Evolutionary conservation across 2,113 vertebrate species (phyloP).

Genomic region (Microtus montanus): DNA sequence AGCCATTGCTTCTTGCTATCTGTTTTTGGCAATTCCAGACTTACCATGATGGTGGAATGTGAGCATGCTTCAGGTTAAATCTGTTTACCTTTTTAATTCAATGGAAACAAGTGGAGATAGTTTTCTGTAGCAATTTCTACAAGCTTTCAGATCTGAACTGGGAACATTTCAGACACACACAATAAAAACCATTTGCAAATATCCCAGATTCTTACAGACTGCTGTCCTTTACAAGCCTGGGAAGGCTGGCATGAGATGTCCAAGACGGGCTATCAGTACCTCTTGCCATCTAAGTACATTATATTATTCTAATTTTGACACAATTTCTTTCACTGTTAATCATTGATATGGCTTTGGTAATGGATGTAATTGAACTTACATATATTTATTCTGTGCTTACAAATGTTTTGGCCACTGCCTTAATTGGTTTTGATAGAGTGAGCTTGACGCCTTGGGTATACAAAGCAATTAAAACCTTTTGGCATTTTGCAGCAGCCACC

Average conservation of each 20-base stretch:
- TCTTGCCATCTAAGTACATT: not conserved
- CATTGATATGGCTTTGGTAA: conserved; percentile 22
- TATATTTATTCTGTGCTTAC: conserved; percentile 59
- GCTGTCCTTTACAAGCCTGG: not conserved
- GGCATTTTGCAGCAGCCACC: conserved; percentile 60
- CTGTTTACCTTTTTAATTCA: not conserved
- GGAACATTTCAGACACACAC: not conserved
- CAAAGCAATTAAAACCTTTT: conserved; percentile 71
- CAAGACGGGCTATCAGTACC: not conserved
- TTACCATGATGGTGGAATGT: not conserved
- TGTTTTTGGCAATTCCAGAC: not conserved
- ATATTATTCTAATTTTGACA: not conserved
- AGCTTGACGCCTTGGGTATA: conserved; percentile 42
- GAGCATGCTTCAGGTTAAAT: conserved; percentile 9
- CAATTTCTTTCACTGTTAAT: conserved; percentile 29
- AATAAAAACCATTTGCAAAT: not conserved
- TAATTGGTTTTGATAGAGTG: conserved; percentile 68
- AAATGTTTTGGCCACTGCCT: conserved; percentile 47
- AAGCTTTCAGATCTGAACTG: conserved; percentile 20
- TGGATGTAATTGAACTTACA: conserved; percentile 53
- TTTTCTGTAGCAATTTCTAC: not conserved
- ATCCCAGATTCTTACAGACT: not conserved
- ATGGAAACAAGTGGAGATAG: not conserved
- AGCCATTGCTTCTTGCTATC: not conserved
- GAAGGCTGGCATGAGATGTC: not conserved